These are phyloP conservation scores for Irena cyanogastra DNA, from an alignment of 2,113 vertebrate genomes.

Conservation along the genomic window DNA sequence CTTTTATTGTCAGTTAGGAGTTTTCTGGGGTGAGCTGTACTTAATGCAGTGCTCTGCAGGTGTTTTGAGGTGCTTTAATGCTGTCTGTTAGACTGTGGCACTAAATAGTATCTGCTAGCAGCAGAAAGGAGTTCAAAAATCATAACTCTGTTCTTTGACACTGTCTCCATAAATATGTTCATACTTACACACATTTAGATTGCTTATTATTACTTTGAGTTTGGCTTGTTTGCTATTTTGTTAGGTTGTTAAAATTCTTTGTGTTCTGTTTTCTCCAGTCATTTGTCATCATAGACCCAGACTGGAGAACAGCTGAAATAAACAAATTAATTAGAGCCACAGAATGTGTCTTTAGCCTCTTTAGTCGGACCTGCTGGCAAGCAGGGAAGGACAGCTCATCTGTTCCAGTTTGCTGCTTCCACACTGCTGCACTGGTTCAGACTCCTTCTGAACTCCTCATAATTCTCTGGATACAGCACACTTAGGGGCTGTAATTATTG, in stretches of 20 bases:
- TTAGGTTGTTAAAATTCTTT: constrained; percentile 26
- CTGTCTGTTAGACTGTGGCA: neutral
- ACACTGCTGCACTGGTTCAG: neutral
- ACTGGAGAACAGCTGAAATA: constrained; percentile 2
- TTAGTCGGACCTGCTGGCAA: constrained; percentile 15
- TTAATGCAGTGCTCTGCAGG: neutral
- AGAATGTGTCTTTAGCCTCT: neutral
- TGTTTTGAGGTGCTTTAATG: neutral
- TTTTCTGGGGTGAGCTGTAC: neutral
- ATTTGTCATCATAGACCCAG: constrained; percentile 12
- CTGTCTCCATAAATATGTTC: neutral
- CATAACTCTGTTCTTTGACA: neutral
- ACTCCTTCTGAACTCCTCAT: neutral
- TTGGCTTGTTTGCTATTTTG: neutral
- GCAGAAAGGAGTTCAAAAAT: neutral
- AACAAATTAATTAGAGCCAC: constrained; percentile 28
- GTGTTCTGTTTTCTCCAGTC: neutral
- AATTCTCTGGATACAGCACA: neutral
- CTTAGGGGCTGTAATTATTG: neutral
- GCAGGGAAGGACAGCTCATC: constrained; percentile 9
- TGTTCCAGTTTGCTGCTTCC: constrained; percentile 16
- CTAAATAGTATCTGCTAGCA: neutral
- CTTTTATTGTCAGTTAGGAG: neutral
- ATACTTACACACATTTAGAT: neutral
- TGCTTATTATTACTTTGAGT: neutral